A percentile compares a stretch with the other conserved stretches of the same genome.
Evolutionary conservation across 2,797 vertebrate genomes (phyloP).

Genomic region (Smutsia gigantea): DNA sequence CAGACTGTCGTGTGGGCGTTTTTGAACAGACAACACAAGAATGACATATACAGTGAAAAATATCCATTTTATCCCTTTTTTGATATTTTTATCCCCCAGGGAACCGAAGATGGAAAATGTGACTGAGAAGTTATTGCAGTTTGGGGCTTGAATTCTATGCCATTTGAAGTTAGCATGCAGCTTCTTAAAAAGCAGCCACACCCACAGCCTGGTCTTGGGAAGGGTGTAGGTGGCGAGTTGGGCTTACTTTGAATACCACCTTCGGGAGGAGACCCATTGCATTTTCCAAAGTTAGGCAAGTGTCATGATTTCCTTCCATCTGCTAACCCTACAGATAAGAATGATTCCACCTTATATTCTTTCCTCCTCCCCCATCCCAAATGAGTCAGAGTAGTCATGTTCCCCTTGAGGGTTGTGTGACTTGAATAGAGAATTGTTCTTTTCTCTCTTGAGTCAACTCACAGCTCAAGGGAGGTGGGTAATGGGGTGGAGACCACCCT

Average conservation of each 20-base stretch:
- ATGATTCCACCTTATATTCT: background rate
- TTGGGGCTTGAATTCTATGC: background rate
- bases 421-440: background rate
- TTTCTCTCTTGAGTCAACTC: background rate
- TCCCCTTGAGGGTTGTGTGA: background rate
- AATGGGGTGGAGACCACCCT: background rate
- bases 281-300: slow-evolving; percentile 31
- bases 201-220: background rate
- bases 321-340: slow-evolving; percentile 29
- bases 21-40: slow-evolving; percentile 36
- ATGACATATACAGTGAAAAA: background rate
- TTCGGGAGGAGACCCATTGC: background rate
- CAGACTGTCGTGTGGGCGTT: background rate
- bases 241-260: background rate
- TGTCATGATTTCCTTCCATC: background rate
- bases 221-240: background rate
- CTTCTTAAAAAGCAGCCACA: background rate
- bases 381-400: slow-evolving; percentile 7
- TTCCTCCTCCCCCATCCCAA: background rate
- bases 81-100: slow-evolving; percentile 39
- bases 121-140: background rate
- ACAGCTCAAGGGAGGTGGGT: background rate
- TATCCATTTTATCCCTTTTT: background rate
- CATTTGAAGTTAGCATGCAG: background rate
- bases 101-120: background rate